These are phyloP conservation scores for Chloroceryle aenea DNA, from an alignment of 2,113 vertebrate species.

Conservation along the genomic window DNA sequence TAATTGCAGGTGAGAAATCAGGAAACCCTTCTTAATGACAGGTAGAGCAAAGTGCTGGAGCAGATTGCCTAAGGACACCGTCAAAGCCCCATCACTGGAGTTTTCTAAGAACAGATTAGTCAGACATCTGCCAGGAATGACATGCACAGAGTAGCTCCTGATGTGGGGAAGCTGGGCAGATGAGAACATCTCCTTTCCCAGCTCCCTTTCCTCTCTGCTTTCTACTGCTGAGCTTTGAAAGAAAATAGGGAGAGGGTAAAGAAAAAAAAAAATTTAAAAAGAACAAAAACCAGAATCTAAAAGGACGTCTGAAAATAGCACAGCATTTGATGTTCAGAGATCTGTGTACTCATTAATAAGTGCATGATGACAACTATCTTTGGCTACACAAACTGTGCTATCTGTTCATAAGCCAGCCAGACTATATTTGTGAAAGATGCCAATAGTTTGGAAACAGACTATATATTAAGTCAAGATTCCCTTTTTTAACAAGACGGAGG, in stretches of 20 bases:
- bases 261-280: not conserved
- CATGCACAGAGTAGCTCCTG: not conserved
- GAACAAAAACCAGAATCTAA: not conserved
- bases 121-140: constrained; percentile 53
- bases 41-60: not conserved
- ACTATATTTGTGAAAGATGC: constrained; percentile 38
- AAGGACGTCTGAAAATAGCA: constrained; percentile 36
- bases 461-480: constrained; percentile 22
- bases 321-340: constrained; percentile 45
- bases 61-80: constrained; percentile 58
- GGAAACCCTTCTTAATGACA: constrained; percentile 40
- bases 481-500: not conserved
- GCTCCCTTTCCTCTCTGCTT: not conserved
- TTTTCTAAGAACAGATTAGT: constrained; percentile 22
- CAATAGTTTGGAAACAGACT: constrained; percentile 55
- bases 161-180: not conserved
- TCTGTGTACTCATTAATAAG: constrained; percentile 56
- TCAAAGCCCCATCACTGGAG: constrained; percentile 34
- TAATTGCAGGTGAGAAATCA: constrained; percentile 46
- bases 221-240: not conserved
- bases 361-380: constrained; percentile 44
- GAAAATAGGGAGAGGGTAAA: not conserved
- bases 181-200: not conserved
- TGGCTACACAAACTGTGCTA: constrained; percentile 54
- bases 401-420: constrained; percentile 27